These are phyloP conservation scores for Triplophysa dalaica DNA, from an alignment of 2,113 vertebrate genomes.

Conservation along the genomic window DNA sequence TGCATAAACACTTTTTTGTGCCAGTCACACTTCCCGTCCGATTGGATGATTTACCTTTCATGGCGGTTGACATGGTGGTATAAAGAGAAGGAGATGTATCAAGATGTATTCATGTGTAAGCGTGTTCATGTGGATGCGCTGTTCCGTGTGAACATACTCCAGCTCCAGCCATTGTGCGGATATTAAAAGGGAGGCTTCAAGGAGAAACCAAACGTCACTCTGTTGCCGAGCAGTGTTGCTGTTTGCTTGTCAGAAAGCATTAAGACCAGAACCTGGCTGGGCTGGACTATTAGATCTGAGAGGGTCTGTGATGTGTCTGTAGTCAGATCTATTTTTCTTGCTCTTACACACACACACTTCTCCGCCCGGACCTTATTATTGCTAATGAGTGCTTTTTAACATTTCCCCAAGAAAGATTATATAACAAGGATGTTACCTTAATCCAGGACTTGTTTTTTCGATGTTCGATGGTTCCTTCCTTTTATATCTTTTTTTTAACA, in stretches of 20 bases:
- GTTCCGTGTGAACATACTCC: slow-evolving; percentile 30
- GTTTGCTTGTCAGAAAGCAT: slow-evolving; percentile 42
- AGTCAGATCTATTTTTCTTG: no score
- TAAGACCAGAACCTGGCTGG: slow-evolving; percentile 6
- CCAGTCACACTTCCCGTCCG: slow-evolving; percentile 47
- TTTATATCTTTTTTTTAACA: no score
- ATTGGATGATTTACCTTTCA: slow-evolving; percentile 38
- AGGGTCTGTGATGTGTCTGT: not conserved
- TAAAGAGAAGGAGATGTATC: slow-evolving; percentile 31
- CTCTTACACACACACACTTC: no score
- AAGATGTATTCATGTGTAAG: slow-evolving; percentile 18
- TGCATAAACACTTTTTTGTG: slow-evolving; percentile 43
- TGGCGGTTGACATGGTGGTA: slow-evolving; percentile 60
- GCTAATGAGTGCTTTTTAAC: not conserved
- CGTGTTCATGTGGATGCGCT: slow-evolving; percentile 55
- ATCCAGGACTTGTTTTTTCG: not conserved
- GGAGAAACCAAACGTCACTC: slow-evolving; percentile 31
- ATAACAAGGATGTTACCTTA: not conserved
- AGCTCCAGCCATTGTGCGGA: slow-evolving; percentile 14
- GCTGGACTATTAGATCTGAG: slow-evolving; percentile 2
- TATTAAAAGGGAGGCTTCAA: slow-evolving; percentile 47
- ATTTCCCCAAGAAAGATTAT: not conserved
- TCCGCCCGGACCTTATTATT: not conserved
- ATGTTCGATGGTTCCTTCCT: no score
- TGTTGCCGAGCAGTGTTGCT: slow-evolving; percentile 22